phyloP scores from a whole-genome alignment of 2,888 invertebrate genomes.

The Thalpophila matura region DNA sequence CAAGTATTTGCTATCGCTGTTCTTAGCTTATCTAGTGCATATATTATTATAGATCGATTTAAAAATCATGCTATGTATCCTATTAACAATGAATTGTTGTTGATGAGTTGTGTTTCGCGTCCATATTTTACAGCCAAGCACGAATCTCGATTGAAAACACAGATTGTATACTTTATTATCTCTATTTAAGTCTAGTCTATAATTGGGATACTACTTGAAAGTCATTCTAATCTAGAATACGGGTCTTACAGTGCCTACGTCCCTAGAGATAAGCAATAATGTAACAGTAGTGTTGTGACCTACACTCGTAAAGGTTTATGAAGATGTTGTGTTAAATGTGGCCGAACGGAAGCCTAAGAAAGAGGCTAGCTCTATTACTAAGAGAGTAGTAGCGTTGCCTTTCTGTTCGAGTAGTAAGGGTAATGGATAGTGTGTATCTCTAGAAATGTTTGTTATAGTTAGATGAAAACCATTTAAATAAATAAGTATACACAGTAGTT shows the following conservation, averaged over 20 bases:
- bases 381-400: constrained; percentile 31
- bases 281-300: constrained; percentile 6
- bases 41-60: too few relatives aligned
- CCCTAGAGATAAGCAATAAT: neutral
- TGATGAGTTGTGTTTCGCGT: too few relatives aligned
- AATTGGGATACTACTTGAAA: too few relatives aligned
- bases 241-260: neutral
- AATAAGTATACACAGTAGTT: neutral
- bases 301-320: constrained; percentile 41
- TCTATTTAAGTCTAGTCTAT: too few relatives aligned
- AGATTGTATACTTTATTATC: too few relatives aligned
- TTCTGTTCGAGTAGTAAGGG: constrained; percentile 31
- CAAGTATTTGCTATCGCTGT: too few relatives aligned
- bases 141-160: too few relatives aligned
- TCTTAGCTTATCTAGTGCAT: too few relatives aligned
- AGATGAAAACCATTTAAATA: neutral
- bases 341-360: constrained; percentile 32
- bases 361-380: constrained; percentile 22
- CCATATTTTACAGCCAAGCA: too few relatives aligned
- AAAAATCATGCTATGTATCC: too few relatives aligned
- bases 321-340: constrained; percentile 51
- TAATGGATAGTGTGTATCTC: constrained; percentile 32
- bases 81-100: too few relatives aligned
- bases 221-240: neutral
- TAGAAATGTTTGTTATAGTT: neutral